Evolutionary conservation across 1,140 invertebrate genomes (phyloP).

Genomic region (Drosophila teissieri): DNA sequence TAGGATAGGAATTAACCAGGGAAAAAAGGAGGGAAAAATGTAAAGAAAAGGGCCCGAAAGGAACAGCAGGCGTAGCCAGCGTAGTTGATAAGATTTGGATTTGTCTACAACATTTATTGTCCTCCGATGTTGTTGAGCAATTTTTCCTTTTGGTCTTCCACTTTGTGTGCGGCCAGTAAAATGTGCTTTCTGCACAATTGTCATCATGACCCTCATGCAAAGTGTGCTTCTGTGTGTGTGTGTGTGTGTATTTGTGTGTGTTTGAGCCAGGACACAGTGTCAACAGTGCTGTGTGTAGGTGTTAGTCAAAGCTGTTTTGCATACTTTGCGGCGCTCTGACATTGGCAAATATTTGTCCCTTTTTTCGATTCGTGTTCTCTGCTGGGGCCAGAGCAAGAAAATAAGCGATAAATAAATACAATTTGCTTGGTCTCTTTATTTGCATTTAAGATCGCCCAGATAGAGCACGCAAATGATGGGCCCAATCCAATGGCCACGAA

Average conservation of each 20-base stretch:
- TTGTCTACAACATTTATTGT: constrained; percentile 81
- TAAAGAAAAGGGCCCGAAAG: constrained; percentile 19
- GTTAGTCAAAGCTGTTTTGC: constrained; percentile 77
- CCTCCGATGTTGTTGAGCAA: constrained; percentile 50
- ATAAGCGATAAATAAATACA: constrained; percentile 83
- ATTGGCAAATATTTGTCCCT: constrained; percentile 79
- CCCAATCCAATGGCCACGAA: constrained; percentile 11
- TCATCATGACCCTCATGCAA: constrained; percentile 76
- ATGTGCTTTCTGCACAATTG: constrained; percentile 79
- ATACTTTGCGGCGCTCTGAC: constrained; percentile 73
- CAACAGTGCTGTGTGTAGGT: constrained; percentile 61
- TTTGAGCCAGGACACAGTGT: constrained; percentile 19
- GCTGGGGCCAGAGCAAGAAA: constrained; percentile 57
- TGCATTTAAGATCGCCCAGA: constrained; percentile 75
- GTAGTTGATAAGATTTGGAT: constrained; percentile 78
- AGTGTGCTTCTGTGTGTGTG: constrained; percentile 5
- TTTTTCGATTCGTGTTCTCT: constrained; percentile 47
- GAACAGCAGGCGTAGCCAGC: constrained; percentile 31
- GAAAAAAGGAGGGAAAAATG: no score
- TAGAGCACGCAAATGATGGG: constrained; percentile 71
- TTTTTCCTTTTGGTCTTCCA: constrained; percentile 73
- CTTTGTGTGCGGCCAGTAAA: constrained; percentile 55
- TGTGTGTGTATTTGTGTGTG: constrained; percentile 10
- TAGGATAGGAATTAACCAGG: constrained; percentile 17
- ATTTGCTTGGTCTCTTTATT: constrained; percentile 75